phyloP scores from a whole-genome alignment of 1,140 invertebrate genomes.

The Drosophila kohkoa region DNA sequence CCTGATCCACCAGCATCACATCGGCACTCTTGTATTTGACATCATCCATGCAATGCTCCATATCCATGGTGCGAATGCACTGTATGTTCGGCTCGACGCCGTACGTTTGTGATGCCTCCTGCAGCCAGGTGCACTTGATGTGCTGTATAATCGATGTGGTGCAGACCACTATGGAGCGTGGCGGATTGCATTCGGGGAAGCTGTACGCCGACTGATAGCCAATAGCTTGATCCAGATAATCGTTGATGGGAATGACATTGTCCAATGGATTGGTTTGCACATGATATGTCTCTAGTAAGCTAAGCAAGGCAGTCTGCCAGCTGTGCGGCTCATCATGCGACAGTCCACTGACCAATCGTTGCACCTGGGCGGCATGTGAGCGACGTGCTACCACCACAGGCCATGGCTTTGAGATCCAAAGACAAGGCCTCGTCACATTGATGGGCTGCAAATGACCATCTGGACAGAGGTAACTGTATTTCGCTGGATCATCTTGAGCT shows the following conservation, averaged over 20 bases:
- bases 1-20: slow-evolving; percentile 87
- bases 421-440: slow-evolving; percentile 87
- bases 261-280: slow-evolving; percentile 85
- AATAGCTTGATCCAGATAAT: slow-evolving; percentile 87
- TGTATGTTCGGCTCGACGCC: slow-evolving; percentile 90
- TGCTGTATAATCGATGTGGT: slow-evolving; percentile 88
- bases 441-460: slow-evolving; percentile 90
- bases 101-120: slow-evolving; percentile 89
- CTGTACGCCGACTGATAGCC: slow-evolving; percentile 88
- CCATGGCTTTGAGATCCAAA: slow-evolving; percentile 92
- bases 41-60: slow-evolving; percentile 88
- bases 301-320: slow-evolving; percentile 86
- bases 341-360: slow-evolving; percentile 85
- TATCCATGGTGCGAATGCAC: slow-evolving; percentile 86
- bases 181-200: slow-evolving; percentile 88
- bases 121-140: slow-evolving; percentile 91
- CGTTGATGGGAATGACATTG: slow-evolving; percentile 86
- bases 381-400: slow-evolving; percentile 88
- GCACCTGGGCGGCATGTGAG: slow-evolving; percentile 86
- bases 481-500: slow-evolving; percentile 84
- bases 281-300: slow-evolving; percentile 86
- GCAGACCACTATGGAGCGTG: slow-evolving; percentile 88
- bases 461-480: slow-evolving; percentile 91
- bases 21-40: slow-evolving; percentile 88
- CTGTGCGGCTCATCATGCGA: slow-evolving; percentile 71